A percentile compares a stretch with the other conserved stretches of the same genome.
These are phyloP conservation scores for Clistopyga incitator DNA, from an alignment of 2,888 invertebrate species.

Conservation along the genomic window DNA sequence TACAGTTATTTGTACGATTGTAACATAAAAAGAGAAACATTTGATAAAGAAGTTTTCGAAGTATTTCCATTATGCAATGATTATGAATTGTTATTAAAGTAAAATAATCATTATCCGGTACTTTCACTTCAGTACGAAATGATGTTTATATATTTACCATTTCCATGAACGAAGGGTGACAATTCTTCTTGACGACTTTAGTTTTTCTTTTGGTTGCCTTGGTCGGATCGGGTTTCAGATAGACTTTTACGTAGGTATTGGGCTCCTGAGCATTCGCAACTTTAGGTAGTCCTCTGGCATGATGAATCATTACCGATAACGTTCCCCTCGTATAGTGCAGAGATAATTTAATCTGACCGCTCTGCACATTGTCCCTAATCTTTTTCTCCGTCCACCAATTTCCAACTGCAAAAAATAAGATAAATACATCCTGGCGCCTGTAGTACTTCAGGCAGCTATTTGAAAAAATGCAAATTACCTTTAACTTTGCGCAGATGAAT, in stretches of 20 bases:
- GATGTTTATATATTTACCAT: slow-evolving; percentile 87
- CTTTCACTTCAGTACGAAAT: not conserved
- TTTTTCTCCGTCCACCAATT: slow-evolving; percentile 83
- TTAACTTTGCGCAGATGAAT: slow-evolving; percentile 91
- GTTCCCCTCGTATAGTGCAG: slow-evolving; percentile 91
- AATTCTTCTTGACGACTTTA: slow-evolving; percentile 95
- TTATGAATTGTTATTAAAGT: no score
- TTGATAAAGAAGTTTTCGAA: no score
- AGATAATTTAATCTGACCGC: slow-evolving; percentile 92
- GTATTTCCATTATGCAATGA: no score
- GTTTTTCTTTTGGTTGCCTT: slow-evolving; percentile 98
- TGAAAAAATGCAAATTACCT: slow-evolving; percentile 85
- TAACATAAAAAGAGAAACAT: not conserved
- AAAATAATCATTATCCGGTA: no score
- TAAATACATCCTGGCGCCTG: not conserved
- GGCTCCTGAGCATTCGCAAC: slow-evolving; percentile 93
- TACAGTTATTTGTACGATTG: not conserved
- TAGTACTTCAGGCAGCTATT: not conserved
- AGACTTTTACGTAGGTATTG: slow-evolving; percentile 95
- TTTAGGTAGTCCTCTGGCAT: slow-evolving; percentile 94
- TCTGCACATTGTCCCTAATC: slow-evolving; percentile 82
- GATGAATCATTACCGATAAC: slow-evolving; percentile 93
- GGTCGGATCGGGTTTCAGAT: slow-evolving; percentile 95
- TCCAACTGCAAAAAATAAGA: slow-evolving; percentile 77
- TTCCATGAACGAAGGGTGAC: slow-evolving; percentile 99